Evolutionary conservation across 2,888 invertebrate genomes (phyloP).

Genomic region (Tipula helvola): DNA sequence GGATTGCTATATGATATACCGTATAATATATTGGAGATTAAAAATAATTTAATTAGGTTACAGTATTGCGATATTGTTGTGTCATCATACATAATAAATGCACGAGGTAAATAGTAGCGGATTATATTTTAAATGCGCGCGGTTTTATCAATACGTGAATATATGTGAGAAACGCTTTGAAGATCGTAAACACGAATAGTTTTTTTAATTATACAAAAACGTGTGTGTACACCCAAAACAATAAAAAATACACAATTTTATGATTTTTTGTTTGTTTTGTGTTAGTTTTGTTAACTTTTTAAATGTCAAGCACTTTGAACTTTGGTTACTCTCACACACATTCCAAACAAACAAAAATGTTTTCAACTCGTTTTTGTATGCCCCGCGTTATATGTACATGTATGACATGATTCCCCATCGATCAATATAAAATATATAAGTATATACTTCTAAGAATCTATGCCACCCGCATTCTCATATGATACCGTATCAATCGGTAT

Average conservation of each 20-base stretch:
- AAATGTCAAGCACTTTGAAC: background rate
- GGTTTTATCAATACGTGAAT: background rate
- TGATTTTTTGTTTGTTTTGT: background rate
- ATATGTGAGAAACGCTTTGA: background rate
- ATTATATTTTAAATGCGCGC: background rate
- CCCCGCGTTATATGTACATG: background rate
- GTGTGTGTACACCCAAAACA: background rate
- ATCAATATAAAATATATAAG: no score
- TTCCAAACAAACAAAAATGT: background rate
- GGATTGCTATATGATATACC: background rate
- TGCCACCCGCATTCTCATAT: no score
- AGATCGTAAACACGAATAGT: background rate
- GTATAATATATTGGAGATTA: background rate
- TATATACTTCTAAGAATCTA: no score
- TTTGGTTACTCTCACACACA: background rate
- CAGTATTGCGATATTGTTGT: background rate
- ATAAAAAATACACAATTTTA: background rate
- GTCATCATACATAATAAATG: background rate
- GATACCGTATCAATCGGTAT: no score
- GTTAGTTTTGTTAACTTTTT: background rate
- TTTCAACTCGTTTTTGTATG: background rate
- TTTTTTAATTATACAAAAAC: background rate
- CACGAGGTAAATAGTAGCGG: background rate
- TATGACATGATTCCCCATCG: no score
- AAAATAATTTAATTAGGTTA: background rate